Evolutionary conservation across 2,888 invertebrate species (phyloP), one percentile per base, ranked within the genome.

Genomic region (Resseliella maxima): DNA sequence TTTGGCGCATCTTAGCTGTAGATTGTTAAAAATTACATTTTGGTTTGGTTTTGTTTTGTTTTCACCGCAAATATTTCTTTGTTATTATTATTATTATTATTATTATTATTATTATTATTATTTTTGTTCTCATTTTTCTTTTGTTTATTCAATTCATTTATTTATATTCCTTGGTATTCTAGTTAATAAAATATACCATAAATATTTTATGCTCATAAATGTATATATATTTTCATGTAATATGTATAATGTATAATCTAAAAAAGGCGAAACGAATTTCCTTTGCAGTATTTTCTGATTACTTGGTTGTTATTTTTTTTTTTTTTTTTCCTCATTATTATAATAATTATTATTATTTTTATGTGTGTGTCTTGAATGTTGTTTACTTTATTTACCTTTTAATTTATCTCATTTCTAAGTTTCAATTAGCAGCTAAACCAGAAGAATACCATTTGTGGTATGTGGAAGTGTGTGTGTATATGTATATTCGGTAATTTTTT

Each of bases 1-100:
- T 88, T 88, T 87, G 87, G 88, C 88, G 87, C 85, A 86, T 87
- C 87, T 87, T 88, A 87, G 87, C 87, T 87, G 87, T 87, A 87
- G 87, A 87, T 72, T 87, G 85, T 86, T 81, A 54, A 45, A 31
- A 85, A 46, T 31, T 64, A 81, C 86, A 86, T 45, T 59, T 81
- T 38, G 64, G 35, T 85, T 50, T 87, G 85, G 12, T 54, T 85
- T 18, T 85, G 0, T 85, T 85, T 54, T 85, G 18, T 85, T 85
- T 85, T 36, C 46, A 46, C 38, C 45, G 45, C 18, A 54, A 24
- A 8, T 85, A 50, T 87, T 87, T 87, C 86, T 87, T 87, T 86
- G 87, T 87, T 87, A 87, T 87, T 86, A 87, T 86, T 72, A n/a
- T n/a, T 27, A 10, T 27, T 72, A 31, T 72, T 18, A 24, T 38